Evolutionary conservation across 2,888 invertebrate species (phyloP).

Genomic region (Orchesella flavescens): DNA sequence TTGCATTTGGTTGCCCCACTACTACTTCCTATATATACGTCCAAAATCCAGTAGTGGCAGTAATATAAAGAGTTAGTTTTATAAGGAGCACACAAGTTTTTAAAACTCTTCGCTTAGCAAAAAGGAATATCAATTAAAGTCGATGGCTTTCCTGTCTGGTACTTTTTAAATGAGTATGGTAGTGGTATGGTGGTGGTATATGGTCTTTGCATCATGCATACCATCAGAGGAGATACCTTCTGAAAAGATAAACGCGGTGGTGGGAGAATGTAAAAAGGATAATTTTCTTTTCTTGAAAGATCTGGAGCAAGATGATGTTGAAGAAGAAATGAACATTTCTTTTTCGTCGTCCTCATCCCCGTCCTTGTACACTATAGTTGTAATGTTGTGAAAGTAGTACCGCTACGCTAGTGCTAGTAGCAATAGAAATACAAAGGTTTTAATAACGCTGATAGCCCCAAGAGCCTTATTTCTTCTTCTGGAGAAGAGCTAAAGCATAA

Average conservation of each 20-base stretch:
- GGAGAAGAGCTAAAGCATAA: not conserved
- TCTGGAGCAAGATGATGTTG: not conserved
- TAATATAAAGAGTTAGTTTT: too few relatives aligned
- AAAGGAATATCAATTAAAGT: slow-evolving; percentile 32
- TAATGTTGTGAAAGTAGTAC: too few relatives aligned
- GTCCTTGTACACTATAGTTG: too few relatives aligned
- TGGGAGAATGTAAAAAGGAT: slow-evolving; percentile 12
- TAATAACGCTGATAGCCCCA: slow-evolving; percentile 5
- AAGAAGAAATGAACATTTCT: too few relatives aligned
- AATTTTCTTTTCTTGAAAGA: not conserved
- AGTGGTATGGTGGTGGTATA: too few relatives aligned
- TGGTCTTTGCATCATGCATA: slow-evolving; percentile 10
- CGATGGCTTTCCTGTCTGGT: slow-evolving; percentile 20
- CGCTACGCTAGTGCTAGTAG: too few relatives aligned
- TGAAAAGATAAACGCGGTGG: slow-evolving; percentile 8
- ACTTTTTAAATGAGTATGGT: slow-evolving; percentile 1
- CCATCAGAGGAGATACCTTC: not conserved
- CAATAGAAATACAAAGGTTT: not conserved
- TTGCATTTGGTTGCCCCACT: slow-evolving; percentile 6
- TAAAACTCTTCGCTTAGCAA: slow-evolving; percentile 6
- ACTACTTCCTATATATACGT: too few relatives aligned
- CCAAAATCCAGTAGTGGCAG: too few relatives aligned
- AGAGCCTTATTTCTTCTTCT: slow-evolving; percentile 1
- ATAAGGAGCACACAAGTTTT: too few relatives aligned
- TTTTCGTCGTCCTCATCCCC: too few relatives aligned